Conservation (phyloP, 1,140 invertebrate genomes). For the Radopholus similis region DNA sequence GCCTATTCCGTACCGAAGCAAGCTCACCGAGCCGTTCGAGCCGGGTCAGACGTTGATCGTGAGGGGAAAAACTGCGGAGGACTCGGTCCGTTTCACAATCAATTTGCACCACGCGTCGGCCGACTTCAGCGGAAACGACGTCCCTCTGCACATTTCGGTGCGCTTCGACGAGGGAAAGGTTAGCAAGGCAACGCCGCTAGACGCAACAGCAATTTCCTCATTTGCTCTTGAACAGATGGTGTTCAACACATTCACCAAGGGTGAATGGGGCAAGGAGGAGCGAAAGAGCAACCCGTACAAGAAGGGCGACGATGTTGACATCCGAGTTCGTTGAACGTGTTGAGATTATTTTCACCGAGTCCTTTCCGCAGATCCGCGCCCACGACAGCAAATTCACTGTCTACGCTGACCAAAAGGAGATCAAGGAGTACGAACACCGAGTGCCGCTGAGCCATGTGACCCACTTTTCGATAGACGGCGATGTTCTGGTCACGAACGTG, state of each 20-base stretch:
- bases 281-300: slow-evolving; percentile 58
- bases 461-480: slow-evolving; percentile 59
- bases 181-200: background rate
- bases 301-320: slow-evolving; percentile 54
- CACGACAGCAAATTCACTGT: slow-evolving; percentile 56
- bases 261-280: slow-evolving; percentile 59
- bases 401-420: slow-evolving; percentile 50
- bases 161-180: slow-evolving; percentile 59
- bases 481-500: slow-evolving; percentile 46
- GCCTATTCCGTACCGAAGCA: slow-evolving; percentile 56
- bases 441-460: slow-evolving; percentile 43
- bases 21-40: slow-evolving; percentile 54
- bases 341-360: background rate
- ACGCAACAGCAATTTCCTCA: slow-evolving; percentile 2
- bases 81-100: slow-evolving; percentile 51
- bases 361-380: slow-evolving; percentile 37
- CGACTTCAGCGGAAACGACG: slow-evolving; percentile 57
- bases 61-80: slow-evolving; percentile 57
- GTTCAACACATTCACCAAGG: slow-evolving; percentile 55
- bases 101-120: slow-evolving; percentile 49
- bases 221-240: slow-evolving; percentile 36
- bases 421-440: slow-evolving; percentile 57
- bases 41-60: slow-evolving; percentile 58
- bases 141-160: slow-evolving; percentile 54
- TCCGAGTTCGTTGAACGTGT: slow-evolving; percentile 22